Conservation (phyloP, 2,888 invertebrate species). For the Oxytorus armatus region DNA sequence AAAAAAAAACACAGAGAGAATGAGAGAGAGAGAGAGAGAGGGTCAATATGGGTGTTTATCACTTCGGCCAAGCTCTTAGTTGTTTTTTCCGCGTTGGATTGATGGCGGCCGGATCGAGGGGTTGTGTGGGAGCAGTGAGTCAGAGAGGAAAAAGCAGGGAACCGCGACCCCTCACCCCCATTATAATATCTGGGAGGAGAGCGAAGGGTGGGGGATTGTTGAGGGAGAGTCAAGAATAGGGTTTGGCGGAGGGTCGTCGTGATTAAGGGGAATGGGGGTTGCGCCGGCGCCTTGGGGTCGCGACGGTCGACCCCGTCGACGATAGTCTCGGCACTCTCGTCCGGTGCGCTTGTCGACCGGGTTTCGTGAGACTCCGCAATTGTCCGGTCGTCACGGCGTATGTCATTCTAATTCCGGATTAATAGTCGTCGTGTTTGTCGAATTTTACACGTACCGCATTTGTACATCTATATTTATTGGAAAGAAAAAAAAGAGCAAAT, state of each 20-base stretch:
- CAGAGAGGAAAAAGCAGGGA: conserved; percentile 43
- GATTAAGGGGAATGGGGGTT: conserved; percentile 59
- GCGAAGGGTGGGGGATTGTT: conserved; percentile 86
- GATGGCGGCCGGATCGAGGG: not conserved
- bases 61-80: conserved; percentile 32
- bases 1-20: conserved; percentile 44
- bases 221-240: conserved; percentile 86
- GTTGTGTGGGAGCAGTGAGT: conserved; percentile 49
- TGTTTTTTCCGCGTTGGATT: conserved; percentile 31
- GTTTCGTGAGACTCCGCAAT: conserved; percentile 63
- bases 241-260: conserved; percentile 37
- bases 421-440: conserved; percentile 56
- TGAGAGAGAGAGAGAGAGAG: conserved; percentile 19
- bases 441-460: conserved; percentile 32
- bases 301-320: conserved; percentile 63
- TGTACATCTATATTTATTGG: not conserved
- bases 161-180: conserved; percentile 83
- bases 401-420: conserved; percentile 58
- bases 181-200: conserved; percentile 86
- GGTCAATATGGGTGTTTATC: conserved; percentile 17
- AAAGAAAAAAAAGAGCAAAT: not conserved
- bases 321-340: conserved; percentile 62
- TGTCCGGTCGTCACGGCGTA: conserved; percentile 55
- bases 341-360: conserved; percentile 66
- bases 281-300: conserved; percentile 71